These are phyloP conservation scores for Drosophila orosa DNA, from an alignment of 1,140 invertebrate genomes.

Conservation along the genomic window DNA sequence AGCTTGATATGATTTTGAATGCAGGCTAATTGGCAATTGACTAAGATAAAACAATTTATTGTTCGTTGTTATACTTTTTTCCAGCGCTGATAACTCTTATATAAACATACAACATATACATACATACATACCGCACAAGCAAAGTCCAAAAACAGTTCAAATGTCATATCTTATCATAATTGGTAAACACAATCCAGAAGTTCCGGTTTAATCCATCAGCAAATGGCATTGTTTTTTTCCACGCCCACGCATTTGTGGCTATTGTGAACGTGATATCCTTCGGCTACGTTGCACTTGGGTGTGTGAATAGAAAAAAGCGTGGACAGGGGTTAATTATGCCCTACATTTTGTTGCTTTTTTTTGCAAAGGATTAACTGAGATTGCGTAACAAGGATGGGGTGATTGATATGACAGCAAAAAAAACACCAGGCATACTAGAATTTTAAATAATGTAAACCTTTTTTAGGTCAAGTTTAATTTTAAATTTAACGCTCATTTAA, in stretches of 20 bases:
- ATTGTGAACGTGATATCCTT: background rate
- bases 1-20: background rate
- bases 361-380: slow-evolving; percentile 20
- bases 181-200: background rate
- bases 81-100: slow-evolving; percentile 21
- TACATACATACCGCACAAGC: background rate
- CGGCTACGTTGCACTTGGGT: background rate
- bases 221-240: background rate
- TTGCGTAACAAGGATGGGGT: slow-evolving; percentile 19
- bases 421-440: no score
- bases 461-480: background rate
- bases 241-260: background rate
- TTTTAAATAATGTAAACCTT: background rate
- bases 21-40: slow-evolving; percentile 37
- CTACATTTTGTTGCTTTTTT: slow-evolving; percentile 12
- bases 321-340: slow-evolving; percentile 10
- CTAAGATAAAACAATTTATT: slow-evolving; percentile 14
- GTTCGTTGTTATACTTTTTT: slow-evolving; percentile 10
- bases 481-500: background rate
- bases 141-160: slow-evolving; percentile 18
- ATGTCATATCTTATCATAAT: slow-evolving; percentile 31
- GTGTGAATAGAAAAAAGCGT: background rate
- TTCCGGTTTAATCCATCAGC: slow-evolving; percentile 6
- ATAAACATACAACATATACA: slow-evolving; percentile 16
- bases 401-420: background rate